Base-by-base conservation (phyloP, 23 tunicate genomes). In the Trididemnum miniatum region DNA sequence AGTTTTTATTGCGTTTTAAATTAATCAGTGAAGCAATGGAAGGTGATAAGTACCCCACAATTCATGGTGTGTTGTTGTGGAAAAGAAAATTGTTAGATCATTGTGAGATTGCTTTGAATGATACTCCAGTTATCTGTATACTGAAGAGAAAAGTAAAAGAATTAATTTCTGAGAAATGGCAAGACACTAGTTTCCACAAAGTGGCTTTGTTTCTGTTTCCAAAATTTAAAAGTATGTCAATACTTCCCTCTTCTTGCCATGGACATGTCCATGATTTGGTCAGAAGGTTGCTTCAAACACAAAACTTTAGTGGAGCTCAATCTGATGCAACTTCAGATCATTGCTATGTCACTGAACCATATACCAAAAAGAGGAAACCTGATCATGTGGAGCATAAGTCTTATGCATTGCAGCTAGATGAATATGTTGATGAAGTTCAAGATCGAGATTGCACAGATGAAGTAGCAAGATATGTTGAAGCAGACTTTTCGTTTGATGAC, bases 1-100 rank as follows among this genome's bases (percentile, higher is more conserved):
- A 25, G 4, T 62, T 62, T 62, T 62, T n/a, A n/a, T 12, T 62
- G 26, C 67, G 25, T 5, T 25, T 62, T 62, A 62, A 62, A 26
- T 26, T 20, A 20, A n/a, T 62, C 29, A 62, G 67, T n/a, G 67
- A 62, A 20, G 67, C 67, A n/a, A 12, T 62, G 67, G 67, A 62
- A 25, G 67, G 67, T n/a, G 4, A 4, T 62, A 62, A 62, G 29
- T 62, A 62, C 29, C 67, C 67, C 15, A 62, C 67, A 4, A 62
- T 62, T 20, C 67, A 62, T 62, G 67, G 67, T 20, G 67, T 62
- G 15, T 62, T 62, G 26, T 26, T 62, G 67, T 62, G 67, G 67
- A 62, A n/a, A 62, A 62, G 22, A 62, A 62, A 62, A 26, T 25
- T 62, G 4, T 62, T 62, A 26, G 67, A 62, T 62, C 67, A 62